Evolutionary conservation across 2,797 vertebrate genomes (phyloP).

Genomic region (Vespertilio murinus): DNA sequence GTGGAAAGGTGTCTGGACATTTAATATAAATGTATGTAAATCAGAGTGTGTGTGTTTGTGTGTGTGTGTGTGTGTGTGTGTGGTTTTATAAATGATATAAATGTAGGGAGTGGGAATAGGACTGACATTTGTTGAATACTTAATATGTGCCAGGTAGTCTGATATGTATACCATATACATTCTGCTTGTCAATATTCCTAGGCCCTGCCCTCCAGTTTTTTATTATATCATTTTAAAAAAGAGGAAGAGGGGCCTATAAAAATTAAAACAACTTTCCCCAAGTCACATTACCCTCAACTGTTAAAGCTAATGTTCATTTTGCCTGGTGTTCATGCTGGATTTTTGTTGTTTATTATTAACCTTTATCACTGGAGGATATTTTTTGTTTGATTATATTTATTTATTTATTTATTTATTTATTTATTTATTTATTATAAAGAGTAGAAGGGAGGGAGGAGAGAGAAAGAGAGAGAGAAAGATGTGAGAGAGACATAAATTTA

Average conservation of each 20-base stretch:
- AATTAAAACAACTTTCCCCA: not conserved
- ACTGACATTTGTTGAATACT: not conserved
- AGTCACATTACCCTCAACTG: not conserved
- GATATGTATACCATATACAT: not conserved
- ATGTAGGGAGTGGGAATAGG: not conserved
- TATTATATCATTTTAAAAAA: not conserved
- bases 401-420: too few relatives aligned
- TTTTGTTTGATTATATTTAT: too few relatives aligned
- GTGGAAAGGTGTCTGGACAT: not conserved
- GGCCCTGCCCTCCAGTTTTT: too few relatives aligned
- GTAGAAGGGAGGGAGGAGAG: too few relatives aligned
- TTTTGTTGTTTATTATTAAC: too few relatives aligned
- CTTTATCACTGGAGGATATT: too few relatives aligned
- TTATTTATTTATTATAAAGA: too few relatives aligned
- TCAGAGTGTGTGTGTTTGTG: not conserved
- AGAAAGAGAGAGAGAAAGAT: too few relatives aligned
- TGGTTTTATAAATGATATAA: not conserved
- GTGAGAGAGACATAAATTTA: too few relatives aligned
- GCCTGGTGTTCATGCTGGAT: not conserved
- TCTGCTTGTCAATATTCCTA: not conserved
- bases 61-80: not conserved
- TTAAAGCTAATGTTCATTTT: not conserved
- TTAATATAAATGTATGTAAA: not conserved
- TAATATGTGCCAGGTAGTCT: not conserved
- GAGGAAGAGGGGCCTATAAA: rapidly evolving